Evolutionary conservation across 2,888 invertebrate genomes (phyloP), one percentile per base, ranked within the genome.

Genomic region (Diarsia dahlii): DNA sequence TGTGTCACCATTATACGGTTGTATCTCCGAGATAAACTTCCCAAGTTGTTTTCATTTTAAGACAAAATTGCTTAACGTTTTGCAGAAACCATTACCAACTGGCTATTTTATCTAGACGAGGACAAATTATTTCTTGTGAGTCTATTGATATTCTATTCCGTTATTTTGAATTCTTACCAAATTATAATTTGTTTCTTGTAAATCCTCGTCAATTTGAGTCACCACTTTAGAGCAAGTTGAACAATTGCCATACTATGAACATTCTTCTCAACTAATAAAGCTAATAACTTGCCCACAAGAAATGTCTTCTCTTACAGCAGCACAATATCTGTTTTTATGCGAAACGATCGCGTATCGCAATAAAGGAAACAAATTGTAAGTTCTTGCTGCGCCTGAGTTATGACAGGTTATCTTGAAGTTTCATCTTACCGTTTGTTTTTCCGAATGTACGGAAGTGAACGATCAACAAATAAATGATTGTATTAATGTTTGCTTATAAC

Each of bases 381-480:
- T 79, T 80, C 73, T 76, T 76, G 46, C 39, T 28, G 18, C n/a
- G 45, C 69, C 54, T 58, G 79, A 70, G 60, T 83, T 74, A 67
- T 34, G 58, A 54, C 69, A 67, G 50, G 50, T 48, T 76, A 81
- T 85, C 82, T 50, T 18, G 15, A 48, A 72, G 50, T 64, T 74
- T 23, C n/a, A 77, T 77, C 60, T 48, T 10, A 58, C 54, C 28
- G 20, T 46, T 52, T 58, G 82, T 77, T 82, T 71, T 85, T 74
- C 73, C 62, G 56, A 73, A 58, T 48, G 58, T 60, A 78, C 56
- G 86, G 82, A 78, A 82, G 86, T 60, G 20, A 58, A 62, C 58
- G 78, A 65, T 78, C 56, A 71, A 74, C 65, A 78, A 78, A 83
- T 85, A 83, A 74, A 74, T 71, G 52, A 78, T 58, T 78, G 67